Percentiles rank a stretch among this genome's conserved stretches.
These are phyloP conservation scores for Hedya salicella DNA, from an alignment of 2,888 invertebrate genomes.

Conservation along the genomic window DNA sequence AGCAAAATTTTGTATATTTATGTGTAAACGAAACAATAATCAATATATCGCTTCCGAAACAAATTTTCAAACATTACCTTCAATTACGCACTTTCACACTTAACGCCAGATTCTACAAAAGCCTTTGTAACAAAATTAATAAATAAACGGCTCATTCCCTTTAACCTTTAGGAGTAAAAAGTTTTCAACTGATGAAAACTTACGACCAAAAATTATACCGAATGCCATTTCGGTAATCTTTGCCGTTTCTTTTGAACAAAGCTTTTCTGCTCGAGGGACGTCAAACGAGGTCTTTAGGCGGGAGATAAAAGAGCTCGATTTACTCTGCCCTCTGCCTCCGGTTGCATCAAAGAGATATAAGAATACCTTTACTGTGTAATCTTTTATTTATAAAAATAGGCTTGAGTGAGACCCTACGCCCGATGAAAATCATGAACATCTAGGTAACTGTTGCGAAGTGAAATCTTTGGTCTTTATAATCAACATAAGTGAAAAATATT, in stretches of 20 bases:
- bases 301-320: constrained; percentile 21
- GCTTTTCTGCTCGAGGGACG: constrained; percentile 26
- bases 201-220: neutral
- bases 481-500: too few species aligned
- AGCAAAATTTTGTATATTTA: too few species aligned
- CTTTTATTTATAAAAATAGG: constrained; percentile 10
- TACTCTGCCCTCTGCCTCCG: neutral
- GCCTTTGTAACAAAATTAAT: neutral
- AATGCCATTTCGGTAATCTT: constrained; percentile 22
- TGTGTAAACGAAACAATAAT: too few species aligned
- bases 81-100: neutral
- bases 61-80: neutral
- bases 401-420: neutral
- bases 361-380: neutral
- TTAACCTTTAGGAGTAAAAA: neutral
- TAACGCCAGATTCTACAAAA: neutral
- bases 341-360: neutral
- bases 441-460: too few species aligned
- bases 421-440: neutral
- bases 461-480: neutral
- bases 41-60: neutral
- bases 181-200: constrained; percentile 4
- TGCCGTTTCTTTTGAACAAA: constrained; percentile 25
- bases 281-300: constrained; percentile 20
- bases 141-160: neutral